Percentiles rank a stretch among this genome's conserved stretches.
These are phyloP conservation scores for Gila robusta DNA, from an alignment of 2,797 vertebrate species.

Conservation along the genomic window DNA sequence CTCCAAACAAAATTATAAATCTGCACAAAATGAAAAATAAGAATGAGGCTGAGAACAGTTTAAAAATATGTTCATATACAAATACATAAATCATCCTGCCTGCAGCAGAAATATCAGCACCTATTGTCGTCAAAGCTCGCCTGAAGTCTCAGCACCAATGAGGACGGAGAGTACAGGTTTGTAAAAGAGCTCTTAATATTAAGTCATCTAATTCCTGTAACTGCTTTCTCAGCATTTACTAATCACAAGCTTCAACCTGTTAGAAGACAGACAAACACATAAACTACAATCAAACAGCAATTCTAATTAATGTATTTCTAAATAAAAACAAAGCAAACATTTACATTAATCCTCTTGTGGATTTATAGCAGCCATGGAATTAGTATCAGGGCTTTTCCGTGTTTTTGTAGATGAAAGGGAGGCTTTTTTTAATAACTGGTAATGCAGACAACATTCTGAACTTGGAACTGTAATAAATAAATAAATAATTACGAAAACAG, in stretches of 20 bases:
- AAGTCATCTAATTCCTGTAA: slow-evolving; percentile 70
- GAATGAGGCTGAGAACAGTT: neutral
- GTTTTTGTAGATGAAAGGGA: slow-evolving; percentile 25
- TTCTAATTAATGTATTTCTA: slow-evolving; percentile 70
- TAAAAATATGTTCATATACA: neutral
- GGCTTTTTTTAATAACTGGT: slow-evolving; percentile 44
- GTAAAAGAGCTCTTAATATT: slow-evolving; percentile 67
- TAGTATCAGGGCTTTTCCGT: slow-evolving; percentile 56
- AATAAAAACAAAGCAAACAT: slow-evolving; percentile 52
- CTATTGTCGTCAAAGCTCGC: slow-evolving; percentile 63
- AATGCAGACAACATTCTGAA: slow-evolving; percentile 55
- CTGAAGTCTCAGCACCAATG: slow-evolving; percentile 61
- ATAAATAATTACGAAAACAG: neutral
- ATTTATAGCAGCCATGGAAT: slow-evolving; percentile 15
- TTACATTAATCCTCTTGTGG: slow-evolving; percentile 44
- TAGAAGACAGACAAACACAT: slow-evolving; percentile 63
- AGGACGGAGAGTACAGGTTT: slow-evolving; percentile 55
- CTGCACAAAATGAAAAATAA: neutral
- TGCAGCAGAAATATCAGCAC: slow-evolving; percentile 45
- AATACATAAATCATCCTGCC: slow-evolving; percentile 55
- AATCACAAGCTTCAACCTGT: slow-evolving; percentile 75
- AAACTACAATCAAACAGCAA: slow-evolving; percentile 60
- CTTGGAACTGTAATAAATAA: neutral
- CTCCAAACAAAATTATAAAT: slow-evolving; percentile 7
- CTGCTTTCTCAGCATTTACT: slow-evolving; percentile 72